A percentile compares a stretch with the other conserved stretches of the same genome.
Conservation (phyloP, 2,797 vertebrate species). For the Bovichtus diacanthus region DNA sequence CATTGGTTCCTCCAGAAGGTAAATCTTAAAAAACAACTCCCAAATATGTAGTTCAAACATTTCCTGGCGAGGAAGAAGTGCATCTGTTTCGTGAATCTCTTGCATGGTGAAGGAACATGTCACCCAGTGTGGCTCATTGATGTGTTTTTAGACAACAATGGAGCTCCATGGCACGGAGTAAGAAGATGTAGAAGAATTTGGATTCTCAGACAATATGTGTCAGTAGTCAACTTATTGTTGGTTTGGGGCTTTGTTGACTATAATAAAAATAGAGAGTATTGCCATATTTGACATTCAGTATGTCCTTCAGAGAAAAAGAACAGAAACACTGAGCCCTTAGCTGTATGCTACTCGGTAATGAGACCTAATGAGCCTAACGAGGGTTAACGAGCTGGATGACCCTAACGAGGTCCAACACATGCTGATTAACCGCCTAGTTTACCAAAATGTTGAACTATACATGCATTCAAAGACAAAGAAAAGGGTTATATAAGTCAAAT, state of each 20-base stretch:
- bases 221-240: neutral
- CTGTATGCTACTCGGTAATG: conserved; percentile 33
- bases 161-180: no score
- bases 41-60: neutral
- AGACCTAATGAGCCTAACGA: conserved; percentile 54
- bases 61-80: neutral
- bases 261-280: neutral
- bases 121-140: neutral
- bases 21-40: neutral
- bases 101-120: neutral
- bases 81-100: neutral
- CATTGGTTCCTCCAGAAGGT: neutral
- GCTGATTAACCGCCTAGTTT: conserved; percentile 33
- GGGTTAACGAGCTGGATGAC: conserved; percentile 59
- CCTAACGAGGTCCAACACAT: conserved; percentile 41
- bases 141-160: neutral
- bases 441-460: neutral
- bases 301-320: neutral
- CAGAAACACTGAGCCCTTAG: neutral
- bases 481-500: no score
- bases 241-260: neutral
- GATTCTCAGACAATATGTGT: neutral
- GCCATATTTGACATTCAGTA: neutral
- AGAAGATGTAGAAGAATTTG: neutral
- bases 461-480: neutral